Base-by-base conservation (phyloP, 2,888 invertebrate genomes). In the Dicranocentrus wangi region DNA sequence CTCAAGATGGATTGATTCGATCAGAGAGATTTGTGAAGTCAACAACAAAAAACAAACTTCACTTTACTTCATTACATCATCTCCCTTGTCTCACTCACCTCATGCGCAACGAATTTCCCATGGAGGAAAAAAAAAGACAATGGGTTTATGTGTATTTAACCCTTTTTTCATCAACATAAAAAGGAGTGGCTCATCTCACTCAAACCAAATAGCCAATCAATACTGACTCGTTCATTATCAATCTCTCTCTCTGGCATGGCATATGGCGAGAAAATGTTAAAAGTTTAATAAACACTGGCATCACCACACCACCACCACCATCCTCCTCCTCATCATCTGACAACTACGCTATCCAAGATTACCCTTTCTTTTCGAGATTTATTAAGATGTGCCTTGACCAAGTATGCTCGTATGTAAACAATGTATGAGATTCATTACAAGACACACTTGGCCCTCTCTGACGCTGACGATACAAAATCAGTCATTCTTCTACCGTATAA, bases 71-170 rank as follows among this genome's bases (percentile, higher is more conserved):
- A 23, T 63, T 43, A 15, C n/a, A 63, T 73, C 65, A 42, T 66
- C 47, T 55, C 19, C 17, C 21, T 23, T 19, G 43, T 53, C 13
- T 47, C n/a, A 17, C 63, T 32, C 32, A 25, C 65, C 42, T 70
- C 78, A 71, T 78, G 78, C 70, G 72, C 66, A 43, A 71, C 79
- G 55, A 79, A 79, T 70, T 71, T 21, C 61, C 39, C 60, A 32
- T 69, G 10, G 17, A 71, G 65, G 47, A 58, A 17, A 17, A 28
- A 65, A 75, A 58, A 77, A 69, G 55, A 77, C 70, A 77, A 70
- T 71, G 63, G 53, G 47, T 15, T 47, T 27, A 72, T 72, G 79
- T 78, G 55, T 79, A 66, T 10, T 79, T 79, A 79, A 79, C 79
- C 79, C 79, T 79, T 79, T 71, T 47, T 32, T 42, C 68, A 60